Evolutionary conservation across 2,797 vertebrate species (phyloP), one percentile per base, ranked within the genome.

Genomic region (Pyrocephalus nanus): DNA sequence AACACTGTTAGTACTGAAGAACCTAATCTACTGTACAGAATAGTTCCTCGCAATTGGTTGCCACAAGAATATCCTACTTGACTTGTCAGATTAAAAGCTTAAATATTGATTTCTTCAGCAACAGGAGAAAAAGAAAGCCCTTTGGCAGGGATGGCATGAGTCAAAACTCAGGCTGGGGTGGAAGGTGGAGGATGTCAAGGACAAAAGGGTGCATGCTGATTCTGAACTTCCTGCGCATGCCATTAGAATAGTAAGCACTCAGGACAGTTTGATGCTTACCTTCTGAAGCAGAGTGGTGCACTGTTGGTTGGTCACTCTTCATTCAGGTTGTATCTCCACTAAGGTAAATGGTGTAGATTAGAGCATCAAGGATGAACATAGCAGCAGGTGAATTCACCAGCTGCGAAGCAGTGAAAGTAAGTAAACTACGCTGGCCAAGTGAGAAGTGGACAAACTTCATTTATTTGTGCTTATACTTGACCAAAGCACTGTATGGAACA

Each of bases 41-140:
- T 51, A 79, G 36, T 64, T 60, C 36, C 38, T 80, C 34, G 26
- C 69, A 60, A 18, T 58, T 45, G 32, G 38, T 67, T 87, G 53
- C 50, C 19, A 57, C 32, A 42, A 72, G 48, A 90, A 55, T 85
- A 79, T 43, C 47, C 48, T 88, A 45, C 21, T 30, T 75, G 20
- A n/a, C 78, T 77, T 73, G 55, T 69, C 30, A 82, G 50, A 54
- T 80, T 92, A 74, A 77, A 93, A 67, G n/a, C 76, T 92, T 80
- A 81, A 75, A 55, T 73, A 36, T 22, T 60, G 32, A 8, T 90
- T 91, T 82, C 51, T 89, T 93, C 57, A 57, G 53, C 34, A 86
- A 74, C 8, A 32, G 9, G 14, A 67, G 38, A 55, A 69, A 58
- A 88, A 65, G 34, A 40, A 75, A 53, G 18, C 3, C 51, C 22